Evolutionary conservation across 2,113 vertebrate genomes (phyloP).

Genomic region (Cercopithecus mona): DNA sequence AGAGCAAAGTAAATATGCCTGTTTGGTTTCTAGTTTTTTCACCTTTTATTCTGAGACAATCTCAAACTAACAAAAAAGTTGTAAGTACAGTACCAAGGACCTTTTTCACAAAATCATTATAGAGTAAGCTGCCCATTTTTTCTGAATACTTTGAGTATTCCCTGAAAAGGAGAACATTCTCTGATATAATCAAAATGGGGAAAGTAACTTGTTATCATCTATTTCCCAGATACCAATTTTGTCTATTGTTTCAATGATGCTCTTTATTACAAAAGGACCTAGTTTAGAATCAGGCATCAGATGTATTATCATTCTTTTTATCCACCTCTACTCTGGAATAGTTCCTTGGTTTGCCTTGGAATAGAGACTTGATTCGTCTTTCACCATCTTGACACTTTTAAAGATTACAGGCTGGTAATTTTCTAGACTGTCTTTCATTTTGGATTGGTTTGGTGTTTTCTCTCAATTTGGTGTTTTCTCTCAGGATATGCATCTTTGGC

Average conservation of each 20-base stretch:
- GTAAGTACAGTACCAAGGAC: not conserved
- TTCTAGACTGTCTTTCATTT: not conserved
- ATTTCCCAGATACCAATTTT: not conserved
- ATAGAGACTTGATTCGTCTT: not conserved
- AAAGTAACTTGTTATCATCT: not conserved
- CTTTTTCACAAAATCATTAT: not conserved
- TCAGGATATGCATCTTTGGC: too few species aligned
- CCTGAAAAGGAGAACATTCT: not conserved
- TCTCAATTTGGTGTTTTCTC: too few species aligned
- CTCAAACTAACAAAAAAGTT: not conserved
- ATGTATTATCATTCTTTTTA: not conserved
- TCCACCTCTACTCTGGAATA: not conserved
- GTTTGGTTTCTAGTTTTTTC: not conserved
- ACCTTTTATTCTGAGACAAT: not conserved
- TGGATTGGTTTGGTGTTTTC: not conserved
- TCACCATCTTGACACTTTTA: not conserved
- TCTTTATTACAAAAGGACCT: not conserved
- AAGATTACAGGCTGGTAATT: not conserved
- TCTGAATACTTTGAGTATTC: not conserved
- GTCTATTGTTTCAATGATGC: not conserved
- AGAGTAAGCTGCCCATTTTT: not conserved
- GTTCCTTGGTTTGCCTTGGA: not conserved
- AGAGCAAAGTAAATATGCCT: not conserved
- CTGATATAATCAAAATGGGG: not conserved
- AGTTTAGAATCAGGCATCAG: not conserved